Base-by-base conservation (phyloP, 2,888 invertebrate species). In the Zygogramma bicolorata region DNA sequence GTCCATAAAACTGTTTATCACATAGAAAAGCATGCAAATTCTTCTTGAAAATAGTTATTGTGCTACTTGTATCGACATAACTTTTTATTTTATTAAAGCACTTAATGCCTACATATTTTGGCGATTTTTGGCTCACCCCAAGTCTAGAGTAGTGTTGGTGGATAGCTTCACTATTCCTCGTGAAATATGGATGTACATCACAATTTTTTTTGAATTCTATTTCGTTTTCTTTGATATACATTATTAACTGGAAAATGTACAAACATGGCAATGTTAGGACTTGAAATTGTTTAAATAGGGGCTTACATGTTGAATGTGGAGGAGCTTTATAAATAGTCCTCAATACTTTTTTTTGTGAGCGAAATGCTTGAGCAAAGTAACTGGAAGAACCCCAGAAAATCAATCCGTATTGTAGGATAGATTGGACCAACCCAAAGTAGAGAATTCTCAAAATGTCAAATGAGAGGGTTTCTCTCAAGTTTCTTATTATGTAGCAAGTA, bases 401-500 rank as follows among this genome's bases (percentile, higher is more conserved):
- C 60, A 60, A 34, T 60, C 34, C 34, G 18, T 67, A 67, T 57
- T 58, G 63, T 27, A 57, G 53, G 34, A 38, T 34, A 15, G 59
- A 67, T 18, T 67, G 67, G 1, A 67, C 29, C 42, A 67, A 59
- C 22, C 59, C 67, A 67, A 38, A 67, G 29, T 59, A 67, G 15
- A 67, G 27, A 40, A 40, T 38, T 59, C 40, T 59, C 42, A 67
- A 59, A 38, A 67, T 13, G 18, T 67, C 2, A 67, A 59, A 27
- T 59, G 59, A 59, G 27, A 59, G 27, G 59, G 67, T 59, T 59
- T 67, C 67, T 15, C 42, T 59, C 29, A 40, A 22, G 20, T 66
- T 31, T 38, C 53, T 65, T 65, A 53, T 53, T 27, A 65, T 65
- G 20, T 59, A 29, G 20, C 29, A 59, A 10, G 15, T 7, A 31